Evolutionary conservation across 2,888 invertebrate genomes (phyloP), one percentile per base, ranked within the genome.

Genomic region (Eupithecia centaureata): DNA sequence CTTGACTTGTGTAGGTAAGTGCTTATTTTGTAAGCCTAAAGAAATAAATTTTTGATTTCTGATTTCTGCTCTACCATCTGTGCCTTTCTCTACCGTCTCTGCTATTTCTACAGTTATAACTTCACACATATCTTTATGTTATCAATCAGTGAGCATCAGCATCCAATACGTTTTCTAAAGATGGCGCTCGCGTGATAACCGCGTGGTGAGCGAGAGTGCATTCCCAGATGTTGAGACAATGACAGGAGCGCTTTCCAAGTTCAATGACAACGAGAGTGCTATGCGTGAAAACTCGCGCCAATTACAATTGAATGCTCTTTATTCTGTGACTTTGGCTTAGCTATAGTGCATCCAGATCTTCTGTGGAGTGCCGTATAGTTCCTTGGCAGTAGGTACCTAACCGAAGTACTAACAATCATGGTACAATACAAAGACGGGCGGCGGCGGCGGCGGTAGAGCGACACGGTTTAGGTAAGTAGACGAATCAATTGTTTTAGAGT

Each of bases 231-330:
- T 86, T 86, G 86, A 86, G 89, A 91, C 91, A 92, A 90, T 90
- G 90, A 90, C 87, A 84, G 89, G 60, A 86, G 83, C 89, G 91
- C 92, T 93, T 92, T 92, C 91, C 90, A 92, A 92, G 92, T 92
- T 93, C 92, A 92, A 87, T 92, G 92, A 89, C 92, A 92, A 92
- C 83, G 92, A 93, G 91, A 93, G 92, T 92, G 86, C 85, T 85
- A 85, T 87, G 89, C 89, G 91, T 92, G 92, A 90, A 91, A 92
- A 90, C 88, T 89, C 84, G 86, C 85, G 86, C 83, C 86, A 86
- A 88, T 87, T 89, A 87, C 74, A 70, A 51, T 51, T 47, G 77
- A 80, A 32, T 35, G 28, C 61, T 69, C 18, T 65, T 4, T 67
- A 52, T 25, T 54, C 59, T 65, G 47, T 63, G 61, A 35, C 15